Base-by-base conservation (phyloP, 2,113 vertebrate genomes). In the Mormoops blainvillei region DNA sequence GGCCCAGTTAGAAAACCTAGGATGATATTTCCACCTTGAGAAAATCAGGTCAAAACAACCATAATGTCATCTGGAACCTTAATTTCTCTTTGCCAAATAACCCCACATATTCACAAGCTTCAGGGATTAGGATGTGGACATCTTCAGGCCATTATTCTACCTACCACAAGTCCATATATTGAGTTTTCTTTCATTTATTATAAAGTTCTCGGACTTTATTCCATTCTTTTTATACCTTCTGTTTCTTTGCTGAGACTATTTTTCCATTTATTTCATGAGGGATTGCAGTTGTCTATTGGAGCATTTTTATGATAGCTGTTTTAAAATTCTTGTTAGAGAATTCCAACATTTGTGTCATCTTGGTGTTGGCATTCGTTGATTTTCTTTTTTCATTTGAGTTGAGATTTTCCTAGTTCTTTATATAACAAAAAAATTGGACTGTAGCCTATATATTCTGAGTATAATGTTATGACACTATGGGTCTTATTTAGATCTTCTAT, bases 401-500 rank as follows among this genome's bases (percentile, higher is more conserved):
- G 87, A 96, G 83, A 82, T 82, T 89, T 97, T 91, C 70, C 76
- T 89, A 71, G 43, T 45, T 97, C 91, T 96, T 92, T 36, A 1
- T 74, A 94, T 80, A 91, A 73, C 78, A 94, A 86, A 94, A 93
- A 74, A 81, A 68, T 95, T 96, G 91, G 89, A 92, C 70, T 93
- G 9, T 45, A 43, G 85, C 82, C 68, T 89, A 43, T 68, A 56
- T 43, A 91, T 89, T 95, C 93, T 87, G 83, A 89, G 68, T 68
- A 87, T 63, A 91, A 82, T 86, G 61, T 94, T 94, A 89, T 93
- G 71, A 90, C 82, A 96, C 71, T 50, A 65, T 92, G 80, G 24
- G 77, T 95, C 87, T 93, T 93, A 95, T 96, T 96, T 97, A 93
- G 94, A 76, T 36, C 80, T 97, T 94, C 80, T 95, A 93, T 95